Conservation (phyloP, 2,797 vertebrate genomes). For the Hoplostethus mediterraneus region DNA sequence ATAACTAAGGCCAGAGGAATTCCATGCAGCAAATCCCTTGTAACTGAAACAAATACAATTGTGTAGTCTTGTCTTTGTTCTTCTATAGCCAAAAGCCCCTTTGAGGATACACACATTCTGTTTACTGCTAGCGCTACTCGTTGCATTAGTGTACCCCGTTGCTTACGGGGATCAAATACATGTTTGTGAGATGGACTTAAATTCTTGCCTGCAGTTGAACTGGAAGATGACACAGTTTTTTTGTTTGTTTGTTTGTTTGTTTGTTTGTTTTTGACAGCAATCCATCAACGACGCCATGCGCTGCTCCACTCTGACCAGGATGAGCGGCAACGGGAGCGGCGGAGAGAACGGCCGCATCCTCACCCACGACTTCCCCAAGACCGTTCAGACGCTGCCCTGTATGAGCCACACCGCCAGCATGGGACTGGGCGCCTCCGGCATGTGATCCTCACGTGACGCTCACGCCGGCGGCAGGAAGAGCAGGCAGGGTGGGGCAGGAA, state of each 20-base stretch:
- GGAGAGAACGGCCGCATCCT: conserved; percentile 96
- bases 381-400: conserved; percentile 97
- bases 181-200: not conserved
- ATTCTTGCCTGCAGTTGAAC: conserved; percentile 22
- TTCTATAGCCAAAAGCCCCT: not conserved
- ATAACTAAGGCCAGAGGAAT: not conserved
- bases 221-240: conserved; percentile 39
- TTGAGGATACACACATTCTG: not conserved
- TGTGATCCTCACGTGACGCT: conserved; percentile 85
- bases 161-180: conserved; percentile 13
- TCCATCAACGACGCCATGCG: conserved; percentile 98
- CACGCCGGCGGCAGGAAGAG: conserved; percentile 55
- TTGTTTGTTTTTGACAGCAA: conserved; percentile 91
- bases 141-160: conserved; percentile 32
- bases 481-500: conserved; percentile 69
- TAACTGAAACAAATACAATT: not conserved
- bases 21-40: not conserved
- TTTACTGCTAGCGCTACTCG: conserved; percentile 35
- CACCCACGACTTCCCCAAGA: conserved; percentile 97
- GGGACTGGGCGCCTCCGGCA: conserved; percentile 97
- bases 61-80: not conserved
- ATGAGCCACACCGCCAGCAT: conserved; percentile 98
- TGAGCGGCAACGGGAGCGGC: conserved; percentile 89
- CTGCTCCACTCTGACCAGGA: conserved; percentile 95
- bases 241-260: conserved; percentile 82